A percentile compares a stretch with the other conserved stretches of the same genome.
phyloP scores from a whole-genome alignment of 2,113 vertebrate genomes.

The Oostethus manadensis region DNA sequence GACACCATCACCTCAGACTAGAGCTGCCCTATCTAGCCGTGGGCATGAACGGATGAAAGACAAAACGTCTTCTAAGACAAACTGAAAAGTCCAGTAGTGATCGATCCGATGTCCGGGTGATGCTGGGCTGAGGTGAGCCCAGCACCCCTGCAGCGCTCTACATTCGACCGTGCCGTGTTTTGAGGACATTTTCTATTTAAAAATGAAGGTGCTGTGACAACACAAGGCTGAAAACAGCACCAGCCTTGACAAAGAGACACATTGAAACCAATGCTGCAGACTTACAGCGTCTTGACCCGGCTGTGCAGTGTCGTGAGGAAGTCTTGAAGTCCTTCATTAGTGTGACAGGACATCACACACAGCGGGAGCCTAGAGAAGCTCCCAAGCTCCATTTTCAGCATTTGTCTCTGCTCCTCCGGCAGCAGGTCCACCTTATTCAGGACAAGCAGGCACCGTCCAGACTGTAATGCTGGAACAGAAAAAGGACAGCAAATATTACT shows the following conservation, averaged over 20 bases:
- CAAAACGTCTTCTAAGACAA: too few relatives aligned
- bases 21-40: too few relatives aligned
- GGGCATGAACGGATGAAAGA: too few relatives aligned
- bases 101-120: too few relatives aligned
- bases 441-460: conserved; percentile 48
- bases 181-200: neutral
- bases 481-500: neutral
- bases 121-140: too few relatives aligned
- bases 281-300: conserved; percentile 53
- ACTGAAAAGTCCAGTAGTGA: too few relatives aligned
- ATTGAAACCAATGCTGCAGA: neutral
- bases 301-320: conserved; percentile 50
- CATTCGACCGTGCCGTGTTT: too few relatives aligned
- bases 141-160: too few relatives aligned
- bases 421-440: conserved; percentile 62
- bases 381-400: conserved; percentile 36
- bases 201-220: neutral
- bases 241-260: neutral
- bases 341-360: conserved; percentile 56
- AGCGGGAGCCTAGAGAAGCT: conserved; percentile 40
- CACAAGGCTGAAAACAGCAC: neutral
- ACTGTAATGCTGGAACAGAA: neutral
- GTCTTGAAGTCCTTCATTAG: conserved; percentile 45
- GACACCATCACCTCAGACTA: too few relatives aligned
- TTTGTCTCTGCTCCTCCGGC: conserved; percentile 27